phyloP scores from a whole-genome alignment of 2,797 vertebrate genomes.

The Manis pentadactyla region DNA sequence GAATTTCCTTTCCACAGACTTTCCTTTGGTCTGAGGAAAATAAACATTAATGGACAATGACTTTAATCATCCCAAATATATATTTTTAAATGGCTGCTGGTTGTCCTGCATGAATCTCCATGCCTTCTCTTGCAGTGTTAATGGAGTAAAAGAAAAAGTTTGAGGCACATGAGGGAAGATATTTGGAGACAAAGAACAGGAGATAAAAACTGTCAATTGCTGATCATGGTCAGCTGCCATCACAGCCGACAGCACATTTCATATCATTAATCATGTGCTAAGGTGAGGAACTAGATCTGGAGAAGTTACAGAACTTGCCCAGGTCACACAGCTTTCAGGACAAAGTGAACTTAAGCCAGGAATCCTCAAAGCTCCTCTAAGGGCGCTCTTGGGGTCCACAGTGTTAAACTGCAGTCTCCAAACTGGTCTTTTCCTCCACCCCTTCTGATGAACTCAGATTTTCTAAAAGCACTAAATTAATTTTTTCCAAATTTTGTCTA shows the following conservation, averaged over 20 bases:
- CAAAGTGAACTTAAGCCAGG: not conserved
- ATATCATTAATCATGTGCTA: not conserved
- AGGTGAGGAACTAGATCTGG: not conserved
- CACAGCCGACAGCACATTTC: not conserved
- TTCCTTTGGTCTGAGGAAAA: not conserved
- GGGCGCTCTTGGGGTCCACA: not conserved
- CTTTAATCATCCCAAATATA: not conserved
- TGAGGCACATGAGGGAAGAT: not conserved
- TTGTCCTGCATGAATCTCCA: not conserved
- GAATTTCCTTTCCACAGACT: not conserved
- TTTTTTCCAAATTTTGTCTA: not conserved
- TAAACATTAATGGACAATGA: not conserved
- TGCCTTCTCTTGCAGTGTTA: not conserved
- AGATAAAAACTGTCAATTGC: not conserved
- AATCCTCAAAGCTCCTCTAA: not conserved
- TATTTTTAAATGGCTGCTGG: not conserved
- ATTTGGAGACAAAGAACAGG: not conserved
- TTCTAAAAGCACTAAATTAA: constrained; percentile 15
- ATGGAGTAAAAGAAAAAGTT: constrained; percentile 8
- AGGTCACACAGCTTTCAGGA: not conserved
- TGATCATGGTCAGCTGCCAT: not conserved
- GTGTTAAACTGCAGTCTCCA: not conserved
- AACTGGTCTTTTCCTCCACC: not conserved
- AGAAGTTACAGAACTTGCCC: not conserved
- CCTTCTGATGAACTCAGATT: not conserved